Conservation (phyloP, 2,113 vertebrate genomes). For the Zosterops hypoxanthus region DNA sequence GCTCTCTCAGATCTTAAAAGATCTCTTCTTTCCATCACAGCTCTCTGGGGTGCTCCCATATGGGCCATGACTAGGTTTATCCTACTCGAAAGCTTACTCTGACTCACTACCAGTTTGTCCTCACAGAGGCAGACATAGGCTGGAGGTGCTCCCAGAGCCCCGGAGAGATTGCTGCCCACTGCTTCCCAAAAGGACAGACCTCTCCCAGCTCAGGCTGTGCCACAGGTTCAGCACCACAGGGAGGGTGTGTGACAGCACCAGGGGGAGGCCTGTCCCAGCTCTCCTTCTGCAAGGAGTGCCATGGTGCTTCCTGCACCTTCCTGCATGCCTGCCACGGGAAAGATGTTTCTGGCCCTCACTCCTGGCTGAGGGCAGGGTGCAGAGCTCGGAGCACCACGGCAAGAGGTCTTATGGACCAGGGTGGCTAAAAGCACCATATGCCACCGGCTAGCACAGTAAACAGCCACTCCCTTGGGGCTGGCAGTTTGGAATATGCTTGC, state of each 20-base stretch:
- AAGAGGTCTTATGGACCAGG: accelerated
- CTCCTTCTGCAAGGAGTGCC: background rate
- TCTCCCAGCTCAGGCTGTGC: accelerated
- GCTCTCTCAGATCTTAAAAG: background rate
- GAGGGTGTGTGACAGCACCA: accelerated
- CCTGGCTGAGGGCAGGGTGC: background rate
- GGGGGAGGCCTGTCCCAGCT: background rate
- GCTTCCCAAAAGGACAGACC: background rate
- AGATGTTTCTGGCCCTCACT: background rate
- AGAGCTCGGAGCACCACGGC: accelerated
- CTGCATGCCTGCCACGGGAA: accelerated
- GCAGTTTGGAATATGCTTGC: background rate
- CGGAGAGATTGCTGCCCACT: background rate
- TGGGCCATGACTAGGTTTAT: background rate
- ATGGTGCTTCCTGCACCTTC: accelerated
- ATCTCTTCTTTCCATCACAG: background rate
- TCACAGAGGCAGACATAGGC: background rate
- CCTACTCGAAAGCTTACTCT: background rate
- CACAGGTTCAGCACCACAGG: accelerated
- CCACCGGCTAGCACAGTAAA: background rate
- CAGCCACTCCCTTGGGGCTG: background rate
- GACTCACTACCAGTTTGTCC: background rate
- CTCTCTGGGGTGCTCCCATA: background rate
- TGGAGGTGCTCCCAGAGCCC: background rate
- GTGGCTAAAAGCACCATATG: background rate